A percentile compares a stretch with the other conserved stretches of the same genome.
phyloP scores from a whole-genome alignment of 2,797 vertebrate species.

The Parauchenoglanis ngamensis region DNA sequence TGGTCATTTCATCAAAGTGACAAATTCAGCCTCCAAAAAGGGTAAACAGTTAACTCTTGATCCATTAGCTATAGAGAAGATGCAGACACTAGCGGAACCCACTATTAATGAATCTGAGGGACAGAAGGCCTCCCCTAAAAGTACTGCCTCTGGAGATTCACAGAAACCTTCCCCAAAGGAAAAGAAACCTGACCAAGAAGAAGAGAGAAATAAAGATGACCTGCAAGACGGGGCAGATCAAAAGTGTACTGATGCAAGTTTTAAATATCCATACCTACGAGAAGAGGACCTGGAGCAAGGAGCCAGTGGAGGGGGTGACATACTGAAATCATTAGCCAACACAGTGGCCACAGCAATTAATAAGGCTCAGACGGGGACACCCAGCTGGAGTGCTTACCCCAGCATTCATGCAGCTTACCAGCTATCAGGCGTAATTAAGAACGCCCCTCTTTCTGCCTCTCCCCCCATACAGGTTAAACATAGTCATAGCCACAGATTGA shows the following conservation, averaged over 20 bases:
- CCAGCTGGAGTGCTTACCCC: conserved; percentile 98
- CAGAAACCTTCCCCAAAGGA: conserved; percentile 83
- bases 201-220: conserved; percentile 81
- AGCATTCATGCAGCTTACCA: conserved; percentile 99
- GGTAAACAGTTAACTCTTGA: conserved; percentile 96
- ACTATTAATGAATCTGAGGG: conserved; percentile 77
- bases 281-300: conserved; percentile 97
- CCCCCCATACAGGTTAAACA: conserved; percentile 90
- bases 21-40: conserved; percentile 97
- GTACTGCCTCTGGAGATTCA: conserved; percentile 67
- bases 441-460: conserved; percentile 79
- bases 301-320: conserved; percentile 92
- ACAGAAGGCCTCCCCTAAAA: conserved; percentile 80
- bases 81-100: conserved; percentile 88
- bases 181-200: conserved; percentile 79
- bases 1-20: conserved; percentile 98
- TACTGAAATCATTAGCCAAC: conserved; percentile 97
- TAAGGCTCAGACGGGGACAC: conserved; percentile 97
- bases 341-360: conserved; percentile 98
- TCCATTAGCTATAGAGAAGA: conserved; percentile 95
- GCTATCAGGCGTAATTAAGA: conserved; percentile 91
- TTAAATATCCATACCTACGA: conserved; percentile 96
- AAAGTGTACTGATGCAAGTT: conserved; percentile 82
- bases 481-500: conserved; percentile 88
- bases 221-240: conserved; percentile 83